Conservation (phyloP, 2,113 vertebrate genomes). For the Mormyrus iriodes region DNA sequence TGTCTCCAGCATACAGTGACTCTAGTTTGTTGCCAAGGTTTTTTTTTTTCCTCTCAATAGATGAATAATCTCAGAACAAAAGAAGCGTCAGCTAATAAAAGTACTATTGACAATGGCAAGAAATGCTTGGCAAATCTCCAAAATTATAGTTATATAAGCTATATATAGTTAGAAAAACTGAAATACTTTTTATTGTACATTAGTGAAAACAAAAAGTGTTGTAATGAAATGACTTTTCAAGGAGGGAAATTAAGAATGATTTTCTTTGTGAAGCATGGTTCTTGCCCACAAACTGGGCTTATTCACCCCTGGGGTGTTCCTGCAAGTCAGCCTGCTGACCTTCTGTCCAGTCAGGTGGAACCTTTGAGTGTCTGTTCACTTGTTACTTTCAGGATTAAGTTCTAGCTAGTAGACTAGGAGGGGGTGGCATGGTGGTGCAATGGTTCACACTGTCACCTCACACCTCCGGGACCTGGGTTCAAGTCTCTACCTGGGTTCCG, state of each 20-base stretch:
- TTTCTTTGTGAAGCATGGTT: not conserved
- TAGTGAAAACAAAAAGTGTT: not conserved
- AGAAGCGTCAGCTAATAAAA: not conserved
- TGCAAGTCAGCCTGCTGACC: not conserved
- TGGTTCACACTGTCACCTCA: too few relatives aligned
- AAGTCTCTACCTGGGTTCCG: too few relatives aligned
- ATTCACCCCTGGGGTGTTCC: not conserved
- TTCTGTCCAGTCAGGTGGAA: not conserved
- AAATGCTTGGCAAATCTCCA: not conserved
- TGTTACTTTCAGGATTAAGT: not conserved
- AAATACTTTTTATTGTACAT: not conserved
- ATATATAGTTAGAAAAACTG: not conserved
- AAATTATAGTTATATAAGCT: not conserved
- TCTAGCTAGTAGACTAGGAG: too few relatives aligned
- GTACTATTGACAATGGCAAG: not conserved
- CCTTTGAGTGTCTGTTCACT: not conserved
- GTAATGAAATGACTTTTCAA: not conserved
- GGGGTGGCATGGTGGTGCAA: too few relatives aligned
- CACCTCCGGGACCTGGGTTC: too few relatives aligned
- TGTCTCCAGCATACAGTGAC: not conserved
- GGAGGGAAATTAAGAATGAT: not conserved
- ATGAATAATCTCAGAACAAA: not conserved
- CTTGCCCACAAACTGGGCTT: not conserved
- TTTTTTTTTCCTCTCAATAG: not conserved
- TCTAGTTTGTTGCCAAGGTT: not conserved